phyloP scores from a whole-genome alignment of 2,113 vertebrate species.

The Leucosticte australis region DNA sequence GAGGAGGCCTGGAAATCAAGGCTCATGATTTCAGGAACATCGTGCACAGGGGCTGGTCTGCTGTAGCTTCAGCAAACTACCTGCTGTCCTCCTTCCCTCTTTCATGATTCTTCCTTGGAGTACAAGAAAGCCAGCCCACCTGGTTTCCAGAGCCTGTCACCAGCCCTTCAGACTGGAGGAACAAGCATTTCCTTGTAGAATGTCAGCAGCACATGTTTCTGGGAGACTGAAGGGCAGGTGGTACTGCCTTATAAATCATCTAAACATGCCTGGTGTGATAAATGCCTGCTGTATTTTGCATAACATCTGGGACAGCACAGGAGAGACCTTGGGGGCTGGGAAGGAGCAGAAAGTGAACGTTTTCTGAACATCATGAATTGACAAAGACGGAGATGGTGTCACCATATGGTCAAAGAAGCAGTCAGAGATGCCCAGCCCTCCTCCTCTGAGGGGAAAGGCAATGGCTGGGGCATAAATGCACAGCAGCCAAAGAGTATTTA shows the following conservation, averaged over 20 bases:
- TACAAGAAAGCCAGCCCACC: not conserved
- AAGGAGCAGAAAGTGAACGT: not conserved
- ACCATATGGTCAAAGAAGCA: conserved; percentile 36
- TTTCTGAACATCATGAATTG: not conserved
- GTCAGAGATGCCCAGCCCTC: not conserved
- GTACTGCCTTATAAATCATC: conserved; percentile 59
- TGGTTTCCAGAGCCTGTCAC: not conserved
- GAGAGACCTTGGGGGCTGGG: conserved; percentile 24
- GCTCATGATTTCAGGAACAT: not conserved
- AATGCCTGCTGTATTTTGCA: conserved; percentile 60
- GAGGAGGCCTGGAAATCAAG: not conserved
- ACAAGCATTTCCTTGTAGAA: not conserved
- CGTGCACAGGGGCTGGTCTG: not conserved
- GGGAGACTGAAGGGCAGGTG: conserved; percentile 59
- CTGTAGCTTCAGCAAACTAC: not conserved
- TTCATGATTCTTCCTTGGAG: not conserved
- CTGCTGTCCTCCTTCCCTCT: not conserved
- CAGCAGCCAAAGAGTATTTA: not conserved
- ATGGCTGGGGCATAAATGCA: not conserved
- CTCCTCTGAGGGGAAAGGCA: not conserved
- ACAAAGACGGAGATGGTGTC: conserved; percentile 42
- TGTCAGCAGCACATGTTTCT: conserved; percentile 42
- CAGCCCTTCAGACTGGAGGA: not conserved
- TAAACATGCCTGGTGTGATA: conserved; percentile 51
- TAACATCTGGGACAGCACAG: conserved; percentile 53